Conservation (phyloP, 1,140 invertebrate species). For the Leptopilina boulardi region DNA sequence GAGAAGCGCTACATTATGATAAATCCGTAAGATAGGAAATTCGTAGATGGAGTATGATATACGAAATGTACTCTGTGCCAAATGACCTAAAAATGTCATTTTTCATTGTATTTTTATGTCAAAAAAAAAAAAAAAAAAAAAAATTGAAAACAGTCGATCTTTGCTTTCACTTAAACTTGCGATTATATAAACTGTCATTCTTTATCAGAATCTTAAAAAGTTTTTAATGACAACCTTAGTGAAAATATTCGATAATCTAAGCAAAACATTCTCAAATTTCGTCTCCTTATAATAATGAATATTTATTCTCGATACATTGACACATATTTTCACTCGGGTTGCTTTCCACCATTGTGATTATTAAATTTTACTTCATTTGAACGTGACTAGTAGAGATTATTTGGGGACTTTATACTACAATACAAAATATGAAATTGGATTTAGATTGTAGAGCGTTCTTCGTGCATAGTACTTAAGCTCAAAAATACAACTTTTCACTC, state of each 20-base stretch:
- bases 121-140: no score
- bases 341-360: background rate
- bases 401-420: slow-evolving; percentile 63
- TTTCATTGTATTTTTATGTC: slow-evolving; percentile 42
- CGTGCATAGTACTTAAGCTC: slow-evolving; percentile 51
- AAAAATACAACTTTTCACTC: slow-evolving; percentile 9
- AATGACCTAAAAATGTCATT: slow-evolving; percentile 59
- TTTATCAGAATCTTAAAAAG: background rate
- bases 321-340: slow-evolving; percentile 40
- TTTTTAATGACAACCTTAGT: background rate
- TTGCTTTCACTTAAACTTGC: slow-evolving; percentile 31
- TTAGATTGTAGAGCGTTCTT: slow-evolving; percentile 51
- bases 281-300: background rate
- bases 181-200: slow-evolving; percentile 16
- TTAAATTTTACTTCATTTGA: background rate
- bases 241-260: background rate
- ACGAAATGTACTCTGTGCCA: slow-evolving; percentile 69
- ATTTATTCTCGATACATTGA: background rate
- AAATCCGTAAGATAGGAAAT: slow-evolving; percentile 62
- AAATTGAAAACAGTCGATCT: slow-evolving; percentile 36
- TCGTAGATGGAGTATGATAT: slow-evolving; percentile 64
- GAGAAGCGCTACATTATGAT: slow-evolving; percentile 56
- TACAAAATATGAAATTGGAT: slow-evolving; percentile 49
- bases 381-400: slow-evolving; percentile 47
- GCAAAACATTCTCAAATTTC: background rate